Percentiles rank a stretch among this genome's conserved stretches.
Evolutionary conservation across 2,113 vertebrate genomes (phyloP).

Genomic region (Pterocles gutturalis): DNA sequence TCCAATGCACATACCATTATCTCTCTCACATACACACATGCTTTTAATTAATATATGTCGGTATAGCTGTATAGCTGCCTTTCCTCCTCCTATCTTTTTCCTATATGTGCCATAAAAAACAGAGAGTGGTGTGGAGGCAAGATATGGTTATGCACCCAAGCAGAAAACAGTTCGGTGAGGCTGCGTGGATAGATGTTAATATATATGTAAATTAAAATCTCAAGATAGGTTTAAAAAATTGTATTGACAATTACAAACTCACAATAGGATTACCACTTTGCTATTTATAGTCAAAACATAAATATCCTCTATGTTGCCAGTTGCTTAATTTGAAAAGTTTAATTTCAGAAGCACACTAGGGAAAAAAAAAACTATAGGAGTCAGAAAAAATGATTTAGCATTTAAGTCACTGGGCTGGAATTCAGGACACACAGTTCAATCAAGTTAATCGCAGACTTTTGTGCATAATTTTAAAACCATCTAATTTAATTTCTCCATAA

Average conservation of each 20-base stretch:
- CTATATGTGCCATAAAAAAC: not conserved
- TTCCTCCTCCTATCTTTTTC: not conserved
- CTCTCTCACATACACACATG: not conserved
- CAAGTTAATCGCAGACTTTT: not conserved
- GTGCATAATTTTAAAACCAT: not conserved
- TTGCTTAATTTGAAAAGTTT: not conserved
- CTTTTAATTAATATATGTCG: not conserved
- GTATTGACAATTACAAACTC: not conserved
- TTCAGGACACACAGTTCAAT: not conserved
- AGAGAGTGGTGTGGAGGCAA: not conserved
- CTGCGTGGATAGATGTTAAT: not conserved
- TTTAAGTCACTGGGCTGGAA: not conserved
- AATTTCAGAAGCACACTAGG: not conserved
- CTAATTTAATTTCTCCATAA: not conserved
- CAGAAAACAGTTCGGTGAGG: not conserved
- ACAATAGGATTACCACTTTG: not conserved
- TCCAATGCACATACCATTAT: not conserved
- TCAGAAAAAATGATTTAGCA: not conserved
- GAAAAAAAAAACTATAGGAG: accelerated
- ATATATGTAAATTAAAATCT: not conserved
- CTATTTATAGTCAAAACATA: not conserved
- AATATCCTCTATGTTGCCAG: not conserved
- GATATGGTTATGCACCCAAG: not conserved
- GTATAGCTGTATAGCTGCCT: accelerated
- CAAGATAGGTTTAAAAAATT: not conserved